phyloP scores from a whole-genome alignment of 1,140 invertebrate species.

The Vollenhovia emeryi region DNA sequence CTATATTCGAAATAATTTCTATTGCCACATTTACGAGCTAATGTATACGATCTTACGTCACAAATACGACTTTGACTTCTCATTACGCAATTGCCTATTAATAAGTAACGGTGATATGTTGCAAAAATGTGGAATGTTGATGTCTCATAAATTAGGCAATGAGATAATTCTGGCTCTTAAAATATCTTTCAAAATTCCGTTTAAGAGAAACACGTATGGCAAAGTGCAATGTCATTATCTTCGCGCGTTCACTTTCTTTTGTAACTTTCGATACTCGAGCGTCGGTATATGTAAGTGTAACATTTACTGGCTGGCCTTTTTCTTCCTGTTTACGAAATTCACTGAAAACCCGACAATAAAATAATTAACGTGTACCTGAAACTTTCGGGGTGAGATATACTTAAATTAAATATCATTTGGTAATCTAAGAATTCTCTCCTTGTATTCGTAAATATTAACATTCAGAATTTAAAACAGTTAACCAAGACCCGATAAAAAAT shows the following conservation, averaged over 20 bases:
- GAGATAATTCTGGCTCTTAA: background rate
- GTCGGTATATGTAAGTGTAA: too few relatives aligned
- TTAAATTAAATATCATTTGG: background rate
- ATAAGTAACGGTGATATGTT: background rate
- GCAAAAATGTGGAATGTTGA: background rate
- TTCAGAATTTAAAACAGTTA: background rate
- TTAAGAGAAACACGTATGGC: background rate
- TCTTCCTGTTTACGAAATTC: background rate
- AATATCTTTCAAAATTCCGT: background rate
- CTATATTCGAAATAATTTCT: background rate
- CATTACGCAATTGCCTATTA: background rate
- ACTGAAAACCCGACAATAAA: background rate
- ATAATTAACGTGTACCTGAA: background rate
- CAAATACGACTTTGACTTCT: background rate
- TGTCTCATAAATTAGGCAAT: background rate
- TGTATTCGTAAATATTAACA: background rate
- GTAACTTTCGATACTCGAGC: background rate
- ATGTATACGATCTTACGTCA: background rate
- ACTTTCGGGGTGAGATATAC: background rate
- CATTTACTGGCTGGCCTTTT: background rate
- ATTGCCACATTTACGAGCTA: background rate
- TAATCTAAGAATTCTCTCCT: background rate
- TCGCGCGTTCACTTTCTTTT: conserved; percentile 21
- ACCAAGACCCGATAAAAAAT: too few relatives aligned
- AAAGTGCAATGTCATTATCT: conserved; percentile 26